Percentiles rank a stretch among this genome's conserved stretches.
Evolutionary conservation across 2,113 vertebrate species (phyloP).

Genomic region (Scomber scombrus): DNA sequence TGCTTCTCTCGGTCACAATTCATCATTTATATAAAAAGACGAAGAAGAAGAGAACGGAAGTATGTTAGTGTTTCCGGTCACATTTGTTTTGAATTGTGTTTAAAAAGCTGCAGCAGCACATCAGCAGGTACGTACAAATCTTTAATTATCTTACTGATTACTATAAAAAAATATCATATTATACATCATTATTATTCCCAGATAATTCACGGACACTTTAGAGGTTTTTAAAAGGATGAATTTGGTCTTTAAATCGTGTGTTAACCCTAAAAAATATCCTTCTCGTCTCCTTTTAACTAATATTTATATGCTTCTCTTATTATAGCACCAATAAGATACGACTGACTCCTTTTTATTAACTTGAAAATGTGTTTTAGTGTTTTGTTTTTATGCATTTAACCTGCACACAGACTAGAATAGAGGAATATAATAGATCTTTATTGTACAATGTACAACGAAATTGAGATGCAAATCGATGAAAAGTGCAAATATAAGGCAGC

Average conservation of each 20-base stretch:
- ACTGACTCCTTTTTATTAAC: not conserved
- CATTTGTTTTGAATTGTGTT: slow-evolving; percentile 53
- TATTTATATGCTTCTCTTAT: not conserved
- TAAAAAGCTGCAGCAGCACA: not conserved
- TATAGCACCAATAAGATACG: not conserved
- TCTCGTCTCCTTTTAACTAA: not conserved
- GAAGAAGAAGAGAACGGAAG: slow-evolving; percentile 23
- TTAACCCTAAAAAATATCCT: not conserved
- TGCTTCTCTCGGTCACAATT: no score
- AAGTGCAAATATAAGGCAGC: no score
- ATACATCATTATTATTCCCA: accelerated
- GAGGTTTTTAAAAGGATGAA: not conserved
- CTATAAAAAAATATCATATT: not conserved
- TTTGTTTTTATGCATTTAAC: not conserved
- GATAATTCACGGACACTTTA: not conserved
- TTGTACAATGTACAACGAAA: no score
- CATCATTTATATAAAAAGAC: no score
- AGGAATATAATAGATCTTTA: no score
- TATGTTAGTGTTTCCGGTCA: slow-evolving; percentile 47
- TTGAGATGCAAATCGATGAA: no score
- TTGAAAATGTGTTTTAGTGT: not conserved
- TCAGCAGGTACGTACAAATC: not conserved
- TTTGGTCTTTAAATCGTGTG: not conserved
- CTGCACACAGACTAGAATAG: no score
- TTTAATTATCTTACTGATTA: accelerated